These are phyloP conservation scores for Cylindroiulus punctatus DNA, from an alignment of 2,888 invertebrate genomes.

Conservation along the genomic window DNA sequence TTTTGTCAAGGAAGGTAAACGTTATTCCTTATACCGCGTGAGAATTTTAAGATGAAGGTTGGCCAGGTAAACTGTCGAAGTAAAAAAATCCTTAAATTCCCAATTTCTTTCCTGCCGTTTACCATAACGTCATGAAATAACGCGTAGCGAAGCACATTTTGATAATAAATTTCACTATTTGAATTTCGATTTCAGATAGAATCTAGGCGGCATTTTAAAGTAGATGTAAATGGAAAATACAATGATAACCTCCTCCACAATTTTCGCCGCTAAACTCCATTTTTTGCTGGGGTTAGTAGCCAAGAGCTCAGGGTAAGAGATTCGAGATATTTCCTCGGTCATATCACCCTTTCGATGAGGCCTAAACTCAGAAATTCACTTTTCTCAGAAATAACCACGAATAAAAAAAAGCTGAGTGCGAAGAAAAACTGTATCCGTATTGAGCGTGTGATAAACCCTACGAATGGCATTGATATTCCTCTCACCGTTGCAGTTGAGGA, in stretches of 20 bases:
- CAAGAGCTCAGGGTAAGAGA: background rate
- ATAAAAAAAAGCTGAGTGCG: background rate
- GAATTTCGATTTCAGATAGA: slow-evolving; percentile 3
- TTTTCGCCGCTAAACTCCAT: background rate
- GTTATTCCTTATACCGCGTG: background rate
- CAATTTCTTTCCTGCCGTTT: background rate
- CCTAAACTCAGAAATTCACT: background rate
- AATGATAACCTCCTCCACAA: background rate
- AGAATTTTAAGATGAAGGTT: background rate
- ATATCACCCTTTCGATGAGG: background rate
- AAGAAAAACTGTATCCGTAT: no score
- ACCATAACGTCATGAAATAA: background rate
- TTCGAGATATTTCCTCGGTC: background rate
- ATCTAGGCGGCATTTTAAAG: background rate
- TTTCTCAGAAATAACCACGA: background rate
- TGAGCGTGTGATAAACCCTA: no score
- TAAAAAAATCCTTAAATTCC: slow-evolving; percentile 3
- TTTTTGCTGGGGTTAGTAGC: background rate
- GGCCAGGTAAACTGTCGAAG: background rate
- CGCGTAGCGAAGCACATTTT: background rate
- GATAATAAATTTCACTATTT: slow-evolving; percentile 26
- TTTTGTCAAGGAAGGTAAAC: background rate
- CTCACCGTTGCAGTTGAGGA: no score
- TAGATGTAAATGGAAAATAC: slow-evolving; percentile 3
- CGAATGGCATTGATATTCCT: no score